Conservation (phyloP, 92 coral and sea anemone species). For the Umimayanthus kanabou region DNA sequence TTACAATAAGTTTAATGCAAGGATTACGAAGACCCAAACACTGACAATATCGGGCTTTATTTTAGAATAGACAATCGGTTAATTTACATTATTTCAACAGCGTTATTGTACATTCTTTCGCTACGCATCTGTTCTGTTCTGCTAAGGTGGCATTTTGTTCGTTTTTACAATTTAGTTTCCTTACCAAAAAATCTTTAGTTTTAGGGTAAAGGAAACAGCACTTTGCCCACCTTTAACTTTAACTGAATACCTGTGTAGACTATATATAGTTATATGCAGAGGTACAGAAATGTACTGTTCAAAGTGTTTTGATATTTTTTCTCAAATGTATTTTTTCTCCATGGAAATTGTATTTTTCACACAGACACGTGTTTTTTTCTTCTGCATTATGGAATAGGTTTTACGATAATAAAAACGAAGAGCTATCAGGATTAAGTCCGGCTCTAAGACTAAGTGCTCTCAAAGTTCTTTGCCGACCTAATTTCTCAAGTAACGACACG, state of each 20-base stretch:
- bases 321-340: no score
- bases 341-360: no score
- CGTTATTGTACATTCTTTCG: not conserved
- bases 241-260: no score
- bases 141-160: not conserved
- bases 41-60: not conserved
- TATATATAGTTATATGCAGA: no score
- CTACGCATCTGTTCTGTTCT: not conserved
- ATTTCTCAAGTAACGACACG: slow-evolving; percentile 67
- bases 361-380: not conserved
- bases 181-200: no score
- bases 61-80: not conserved
- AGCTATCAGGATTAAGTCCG: not conserved
- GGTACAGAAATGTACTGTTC: no score
- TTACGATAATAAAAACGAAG: not conserved
- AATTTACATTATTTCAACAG: not conserved
- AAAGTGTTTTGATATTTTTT: no score
- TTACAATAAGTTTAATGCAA: not conserved
- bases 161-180: not conserved
- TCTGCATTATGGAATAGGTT: not conserved
- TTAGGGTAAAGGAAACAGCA: no score
- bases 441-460: not conserved
- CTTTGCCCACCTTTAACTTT: no score
- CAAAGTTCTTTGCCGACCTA: not conserved
- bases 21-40: not conserved